A percentile compares a stretch with the other conserved stretches of the same genome.
phyloP scores from a whole-genome alignment of 2,113 vertebrate species.

The Rostratula benghalensis region DNA sequence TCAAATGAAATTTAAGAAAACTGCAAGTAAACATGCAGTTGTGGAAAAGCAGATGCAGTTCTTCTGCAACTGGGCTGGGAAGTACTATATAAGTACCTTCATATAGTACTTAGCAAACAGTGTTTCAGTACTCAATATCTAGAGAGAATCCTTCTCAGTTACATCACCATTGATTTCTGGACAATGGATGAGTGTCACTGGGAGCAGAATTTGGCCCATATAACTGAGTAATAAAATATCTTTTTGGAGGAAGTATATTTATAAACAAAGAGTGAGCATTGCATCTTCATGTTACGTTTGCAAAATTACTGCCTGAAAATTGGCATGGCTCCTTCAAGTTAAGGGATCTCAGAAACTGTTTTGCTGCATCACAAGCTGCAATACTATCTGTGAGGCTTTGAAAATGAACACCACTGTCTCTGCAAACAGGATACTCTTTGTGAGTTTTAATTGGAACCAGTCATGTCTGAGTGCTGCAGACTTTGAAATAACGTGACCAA shows the following conservation, averaged over 20 bases:
- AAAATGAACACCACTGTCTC: constrained; percentile 72
- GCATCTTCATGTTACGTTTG: constrained; percentile 61
- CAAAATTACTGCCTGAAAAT: constrained; percentile 56
- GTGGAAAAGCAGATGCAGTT: background rate
- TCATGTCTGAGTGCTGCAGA: constrained; percentile 43
- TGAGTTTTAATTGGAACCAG: constrained; percentile 70
- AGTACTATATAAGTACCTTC: background rate
- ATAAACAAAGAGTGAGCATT: constrained; percentile 41
- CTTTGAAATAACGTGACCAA: constrained; percentile 53
- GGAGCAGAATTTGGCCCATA: constrained; percentile 36
- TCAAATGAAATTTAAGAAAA: background rate
- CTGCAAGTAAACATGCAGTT: background rate
- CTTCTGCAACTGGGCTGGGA: background rate
- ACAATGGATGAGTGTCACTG: background rate
- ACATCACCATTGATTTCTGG: constrained; percentile 30
- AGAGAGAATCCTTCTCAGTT: constrained; percentile 17
- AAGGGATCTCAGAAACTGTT: constrained; percentile 60
- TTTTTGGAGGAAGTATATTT: constrained; percentile 60
- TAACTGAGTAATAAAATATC: constrained; percentile 45
- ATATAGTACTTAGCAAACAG: background rate
- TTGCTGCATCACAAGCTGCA: constrained; percentile 67
- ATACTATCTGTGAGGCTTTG: constrained; percentile 71
- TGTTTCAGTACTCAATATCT: constrained; percentile 10
- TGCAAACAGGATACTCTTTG: constrained; percentile 69
- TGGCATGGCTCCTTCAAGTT: constrained; percentile 55